These are phyloP conservation scores for Apotomis turbidana DNA, from an alignment of 2,888 invertebrate species.

Conservation along the genomic window DNA sequence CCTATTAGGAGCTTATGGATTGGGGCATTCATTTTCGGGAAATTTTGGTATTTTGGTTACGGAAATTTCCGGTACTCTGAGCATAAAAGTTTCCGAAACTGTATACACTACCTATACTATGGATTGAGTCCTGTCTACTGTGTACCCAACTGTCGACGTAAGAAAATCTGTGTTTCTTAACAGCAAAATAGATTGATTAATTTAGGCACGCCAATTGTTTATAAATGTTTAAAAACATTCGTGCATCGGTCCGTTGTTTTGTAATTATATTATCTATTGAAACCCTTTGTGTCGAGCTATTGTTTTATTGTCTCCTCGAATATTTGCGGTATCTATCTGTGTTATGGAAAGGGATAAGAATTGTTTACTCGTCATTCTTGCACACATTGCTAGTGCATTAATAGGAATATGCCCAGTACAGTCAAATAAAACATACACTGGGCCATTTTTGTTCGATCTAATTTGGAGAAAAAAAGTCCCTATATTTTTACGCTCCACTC, in stretches of 20 bases:
- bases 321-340: slow-evolving; percentile 67
- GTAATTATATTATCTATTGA: slow-evolving; percentile 74
- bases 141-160: no score
- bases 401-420: background rate
- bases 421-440: background rate
- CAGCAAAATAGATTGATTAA: slow-evolving; percentile 42
- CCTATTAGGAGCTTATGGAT: no score
- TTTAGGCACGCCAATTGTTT: slow-evolving; percentile 47
- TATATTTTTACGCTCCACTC: no score
- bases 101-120: no score
- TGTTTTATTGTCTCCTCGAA: slow-evolving; percentile 73
- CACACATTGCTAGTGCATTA: slow-evolving; percentile 17
- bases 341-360: slow-evolving; percentile 56
- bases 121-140: no score
- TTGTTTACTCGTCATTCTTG: slow-evolving; percentile 51
- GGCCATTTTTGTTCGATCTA: no score
- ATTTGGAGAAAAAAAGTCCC: no score
- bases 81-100: background rate
- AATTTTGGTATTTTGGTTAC: no score
- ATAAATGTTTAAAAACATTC: slow-evolving; percentile 55
- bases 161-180: background rate
- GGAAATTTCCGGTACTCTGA: no score
- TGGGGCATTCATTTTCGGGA: no score
- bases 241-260: slow-evolving; percentile 62
- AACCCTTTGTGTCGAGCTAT: slow-evolving; percentile 75